Evolutionary conservation across 2,888 invertebrate genomes (phyloP).

Genomic region (Orchesellides sinensis): DNA sequence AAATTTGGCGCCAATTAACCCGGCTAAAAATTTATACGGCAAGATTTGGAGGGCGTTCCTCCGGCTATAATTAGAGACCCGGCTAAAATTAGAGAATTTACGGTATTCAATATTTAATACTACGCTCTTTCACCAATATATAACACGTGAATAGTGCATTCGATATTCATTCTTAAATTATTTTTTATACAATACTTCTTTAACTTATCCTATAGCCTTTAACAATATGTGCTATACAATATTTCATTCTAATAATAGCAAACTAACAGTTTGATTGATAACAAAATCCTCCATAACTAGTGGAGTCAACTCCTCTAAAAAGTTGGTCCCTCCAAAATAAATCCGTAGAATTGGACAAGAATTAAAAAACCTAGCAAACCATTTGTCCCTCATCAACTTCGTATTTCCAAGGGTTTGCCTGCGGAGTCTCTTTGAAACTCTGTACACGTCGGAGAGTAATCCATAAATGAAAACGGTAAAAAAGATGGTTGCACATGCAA

Average conservation of each 20-base stretch:
- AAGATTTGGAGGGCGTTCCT: no score
- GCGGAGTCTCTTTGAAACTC: background rate
- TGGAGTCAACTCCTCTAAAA: constrained; percentile 23
- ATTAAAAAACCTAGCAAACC: background rate
- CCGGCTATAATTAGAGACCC: no score
- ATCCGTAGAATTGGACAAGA: constrained; percentile 10
- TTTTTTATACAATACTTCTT: no score
- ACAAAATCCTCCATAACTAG: constrained; percentile 14
- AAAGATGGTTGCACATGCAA: background rate
- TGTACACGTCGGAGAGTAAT: background rate
- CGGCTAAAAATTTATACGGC: no score
- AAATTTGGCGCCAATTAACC: no score
- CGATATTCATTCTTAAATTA: no score
- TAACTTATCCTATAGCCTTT: no score
- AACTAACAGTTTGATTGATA: constrained; percentile 20
- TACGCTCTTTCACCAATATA: no score
- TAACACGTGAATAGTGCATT: no score
- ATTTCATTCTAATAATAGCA: constrained; percentile 1
- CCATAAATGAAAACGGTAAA: background rate
- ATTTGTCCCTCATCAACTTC: constrained; percentile 1
- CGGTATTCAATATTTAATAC: no score
- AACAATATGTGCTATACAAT: no score
- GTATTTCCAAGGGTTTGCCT: background rate
- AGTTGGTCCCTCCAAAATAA: constrained; percentile 17
- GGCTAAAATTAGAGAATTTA: no score